phyloP scores from a whole-genome alignment of 1,140 invertebrate genomes.

The Proales similis region DNA sequence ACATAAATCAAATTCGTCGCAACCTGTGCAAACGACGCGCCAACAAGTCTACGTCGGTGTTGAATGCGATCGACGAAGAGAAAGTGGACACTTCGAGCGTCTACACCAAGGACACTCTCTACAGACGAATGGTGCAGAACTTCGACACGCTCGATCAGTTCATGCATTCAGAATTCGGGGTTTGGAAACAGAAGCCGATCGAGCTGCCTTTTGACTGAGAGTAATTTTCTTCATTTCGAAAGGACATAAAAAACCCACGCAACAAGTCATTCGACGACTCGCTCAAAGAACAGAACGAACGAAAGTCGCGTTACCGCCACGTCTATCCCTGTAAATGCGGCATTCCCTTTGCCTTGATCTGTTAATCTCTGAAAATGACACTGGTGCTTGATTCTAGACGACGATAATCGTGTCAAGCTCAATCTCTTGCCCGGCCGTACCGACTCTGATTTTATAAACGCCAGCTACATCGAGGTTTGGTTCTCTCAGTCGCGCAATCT shows the following conservation, averaged over 20 bases:
- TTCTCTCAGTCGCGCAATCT: too few species aligned
- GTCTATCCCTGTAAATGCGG: constrained; percentile 24
- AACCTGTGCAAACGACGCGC: constrained; percentile 1
- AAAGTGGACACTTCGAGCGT: too few species aligned
- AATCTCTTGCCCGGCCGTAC: constrained; percentile 10
- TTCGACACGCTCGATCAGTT: constrained; percentile 14
- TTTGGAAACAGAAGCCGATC: background rate
- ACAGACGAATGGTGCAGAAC: constrained; percentile 2
- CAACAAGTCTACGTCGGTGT: background rate
- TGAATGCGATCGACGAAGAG: too few species aligned
- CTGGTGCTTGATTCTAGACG: background rate
- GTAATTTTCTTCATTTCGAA: constrained; percentile 1
- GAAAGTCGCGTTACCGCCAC: constrained; percentile 31
- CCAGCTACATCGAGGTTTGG: constrained; percentile 13
- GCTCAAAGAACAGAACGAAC: constrained; percentile 26
- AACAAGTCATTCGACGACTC: constrained; percentile 35
- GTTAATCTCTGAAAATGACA: background rate
- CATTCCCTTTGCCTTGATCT: background rate
- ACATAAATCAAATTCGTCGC: background rate
- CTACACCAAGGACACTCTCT: constrained; percentile 11
- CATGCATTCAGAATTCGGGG: constrained; percentile 28
- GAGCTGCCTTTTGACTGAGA: background rate
- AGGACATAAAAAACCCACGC: constrained; percentile 33
- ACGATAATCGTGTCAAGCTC: constrained; percentile 31
- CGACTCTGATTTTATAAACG: constrained; percentile 37